Percentiles rank a stretch among this genome's conserved stretches.
These are phyloP conservation scores for Brachypalpus laphriformis DNA, from an alignment of 2,888 invertebrate genomes.

Conservation along the genomic window DNA sequence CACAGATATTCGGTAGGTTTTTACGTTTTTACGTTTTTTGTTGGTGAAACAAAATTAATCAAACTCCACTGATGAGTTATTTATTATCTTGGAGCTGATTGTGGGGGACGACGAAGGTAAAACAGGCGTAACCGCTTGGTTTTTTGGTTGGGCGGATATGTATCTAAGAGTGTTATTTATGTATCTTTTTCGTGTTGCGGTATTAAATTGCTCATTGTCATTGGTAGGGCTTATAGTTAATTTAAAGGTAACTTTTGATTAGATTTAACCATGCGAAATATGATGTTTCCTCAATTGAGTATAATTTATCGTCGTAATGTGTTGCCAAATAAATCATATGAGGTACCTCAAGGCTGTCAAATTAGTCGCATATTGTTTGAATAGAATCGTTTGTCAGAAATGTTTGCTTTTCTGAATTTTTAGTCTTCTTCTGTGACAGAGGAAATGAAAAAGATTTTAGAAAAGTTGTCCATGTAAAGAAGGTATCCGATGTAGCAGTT, in stretches of 20 bases:
- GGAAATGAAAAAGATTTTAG: too few species aligned
- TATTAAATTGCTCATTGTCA: slow-evolving; percentile 27
- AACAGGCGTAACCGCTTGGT: slow-evolving; percentile 40
- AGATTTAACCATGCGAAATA: slow-evolving; percentile 18
- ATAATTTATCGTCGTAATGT: slow-evolving; percentile 45
- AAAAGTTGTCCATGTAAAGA: too few species aligned
- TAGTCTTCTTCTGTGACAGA: too few species aligned
- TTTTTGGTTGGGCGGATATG: slow-evolving; percentile 17
- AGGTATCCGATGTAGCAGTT: too few species aligned
- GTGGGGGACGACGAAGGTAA: slow-evolving; percentile 46
- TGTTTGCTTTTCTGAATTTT: too few species aligned
- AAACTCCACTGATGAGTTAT: slow-evolving; percentile 55
- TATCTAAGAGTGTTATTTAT: slow-evolving; percentile 59
- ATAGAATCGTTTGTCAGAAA: too few species aligned
- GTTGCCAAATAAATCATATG: slow-evolving; percentile 37
- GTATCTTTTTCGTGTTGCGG: slow-evolving; percentile 42
- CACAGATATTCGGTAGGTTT: slow-evolving; percentile 9
- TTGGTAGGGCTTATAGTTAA: slow-evolving; percentile 13
- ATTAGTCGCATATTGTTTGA: slow-evolving; percentile 11
- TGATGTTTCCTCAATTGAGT: slow-evolving; percentile 11
- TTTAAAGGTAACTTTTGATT: slow-evolving; percentile 5
- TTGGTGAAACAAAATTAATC: slow-evolving; percentile 61
- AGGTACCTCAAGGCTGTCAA: slow-evolving; percentile 44
- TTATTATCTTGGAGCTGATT: slow-evolving; percentile 46
- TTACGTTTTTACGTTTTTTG: slow-evolving; percentile 14